Evolutionary conservation across 2,797 vertebrate genomes (phyloP).

Genomic region (Acanthopagrus latus): DNA sequence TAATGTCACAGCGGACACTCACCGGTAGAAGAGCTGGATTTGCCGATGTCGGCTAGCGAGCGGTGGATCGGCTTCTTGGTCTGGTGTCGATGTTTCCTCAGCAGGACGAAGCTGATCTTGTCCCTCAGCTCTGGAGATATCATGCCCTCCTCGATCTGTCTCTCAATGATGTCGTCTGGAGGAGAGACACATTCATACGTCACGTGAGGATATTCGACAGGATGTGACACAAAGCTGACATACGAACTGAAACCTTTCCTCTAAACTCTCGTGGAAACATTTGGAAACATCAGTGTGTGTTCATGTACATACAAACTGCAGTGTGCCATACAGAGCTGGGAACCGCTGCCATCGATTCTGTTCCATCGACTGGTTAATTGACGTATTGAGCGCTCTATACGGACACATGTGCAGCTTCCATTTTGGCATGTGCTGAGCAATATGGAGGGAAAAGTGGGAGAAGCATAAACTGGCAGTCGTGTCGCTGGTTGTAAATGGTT

Average conservation of each 20-base stretch:
- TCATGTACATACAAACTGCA: neutral
- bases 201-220: neutral
- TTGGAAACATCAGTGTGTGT: too few relatives aligned
- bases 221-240: too few relatives aligned
- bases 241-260: neutral
- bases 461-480: neutral
- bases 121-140: conserved; percentile 92
- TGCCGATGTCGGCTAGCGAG: conserved; percentile 94
- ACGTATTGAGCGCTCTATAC: conserved; percentile 3
- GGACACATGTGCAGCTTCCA: conserved; percentile 17
- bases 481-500: neutral
- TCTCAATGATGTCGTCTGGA: conserved; percentile 93
- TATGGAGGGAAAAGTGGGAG: neutral
- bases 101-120: conserved; percentile 92
- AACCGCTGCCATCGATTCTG: conserved; percentile 6
- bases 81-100: conserved; percentile 96
- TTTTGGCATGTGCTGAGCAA: neutral
- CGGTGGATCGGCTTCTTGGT: conserved; percentile 98
- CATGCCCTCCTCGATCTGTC: conserved; percentile 92
- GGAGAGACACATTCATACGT: conserved; percentile 27
- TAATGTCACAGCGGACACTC: conserved; percentile 31
- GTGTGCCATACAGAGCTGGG: neutral
- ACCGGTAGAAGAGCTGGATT: conserved; percentile 87
- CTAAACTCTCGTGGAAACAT: neutral
- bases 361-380: neutral